Percentiles rank a stretch among this genome's conserved stretches.
phyloP scores from a whole-genome alignment of 2,888 invertebrate species.

The Taenaris catops region DNA sequence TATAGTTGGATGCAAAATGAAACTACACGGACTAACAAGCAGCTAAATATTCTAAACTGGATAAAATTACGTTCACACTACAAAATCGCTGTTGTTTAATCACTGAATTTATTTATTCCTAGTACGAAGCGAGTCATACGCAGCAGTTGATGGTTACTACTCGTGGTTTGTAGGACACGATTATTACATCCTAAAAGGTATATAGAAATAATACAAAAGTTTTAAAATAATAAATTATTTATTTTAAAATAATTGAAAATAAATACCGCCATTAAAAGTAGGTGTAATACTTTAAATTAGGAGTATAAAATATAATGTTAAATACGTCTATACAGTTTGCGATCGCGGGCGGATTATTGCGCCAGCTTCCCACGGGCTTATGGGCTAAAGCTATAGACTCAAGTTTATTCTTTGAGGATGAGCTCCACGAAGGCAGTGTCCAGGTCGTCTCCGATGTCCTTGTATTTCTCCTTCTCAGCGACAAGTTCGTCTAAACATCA shows the following conservation, averaged over 20 bases:
- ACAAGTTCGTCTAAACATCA: slow-evolving; percentile 90
- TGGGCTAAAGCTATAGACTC: slow-evolving; percentile 1
- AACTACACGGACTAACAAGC: too few species aligned
- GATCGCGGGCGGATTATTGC: slow-evolving; percentile 49
- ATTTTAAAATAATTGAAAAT: slow-evolving; percentile 66
- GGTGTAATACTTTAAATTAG: slow-evolving; percentile 69
- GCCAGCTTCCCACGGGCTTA: slow-evolving; percentile 14
- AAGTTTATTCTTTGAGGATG: slow-evolving; percentile 84
- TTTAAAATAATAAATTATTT: slow-evolving; percentile 66
- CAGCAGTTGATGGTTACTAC: too few species aligned
- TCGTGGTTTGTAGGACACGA: too few species aligned
- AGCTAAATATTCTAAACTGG: too few species aligned
- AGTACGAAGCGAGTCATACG: too few species aligned
- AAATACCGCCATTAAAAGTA: slow-evolving; percentile 73
- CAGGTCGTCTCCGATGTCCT: slow-evolving; percentile 99
- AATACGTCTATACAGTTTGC: slow-evolving; percentile 58
- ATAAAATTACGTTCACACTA: too few species aligned
- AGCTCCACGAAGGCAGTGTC: slow-evolving; percentile 99
- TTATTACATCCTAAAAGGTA: too few species aligned
- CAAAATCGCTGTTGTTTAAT: too few species aligned
- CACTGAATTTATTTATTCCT: too few species aligned
- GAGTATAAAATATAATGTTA: slow-evolving; percentile 71
- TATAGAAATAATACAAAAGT: slow-evolving; percentile 43
- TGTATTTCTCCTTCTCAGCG: slow-evolving; percentile 99
- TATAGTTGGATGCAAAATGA: too few species aligned